Conservation (phyloP, 30 jellyfish, hydroid and myxozoan genomes). For the Aurelia coerulea region DNA sequence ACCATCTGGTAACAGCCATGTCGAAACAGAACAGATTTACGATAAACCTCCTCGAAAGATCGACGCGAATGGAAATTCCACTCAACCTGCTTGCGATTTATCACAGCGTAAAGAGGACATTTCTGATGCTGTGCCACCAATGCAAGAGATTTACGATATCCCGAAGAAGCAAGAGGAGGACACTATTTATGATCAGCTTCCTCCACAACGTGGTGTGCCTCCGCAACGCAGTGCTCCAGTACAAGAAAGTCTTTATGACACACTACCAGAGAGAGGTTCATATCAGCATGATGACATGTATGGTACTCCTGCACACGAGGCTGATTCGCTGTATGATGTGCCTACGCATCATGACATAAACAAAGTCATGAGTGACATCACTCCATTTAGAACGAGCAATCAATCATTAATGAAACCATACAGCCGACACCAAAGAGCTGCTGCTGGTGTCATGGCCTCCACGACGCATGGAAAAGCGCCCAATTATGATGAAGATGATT, state of each 20-base stretch:
- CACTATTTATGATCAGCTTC: constrained; percentile 4
- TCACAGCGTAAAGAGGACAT: background rate
- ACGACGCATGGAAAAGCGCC: background rate
- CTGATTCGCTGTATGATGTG: constrained; percentile 39
- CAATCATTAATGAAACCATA: constrained; percentile 51
- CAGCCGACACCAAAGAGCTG: constrained; percentile 30
- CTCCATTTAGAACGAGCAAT: constrained; percentile 41
- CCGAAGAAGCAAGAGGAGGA: constrained; percentile 5
- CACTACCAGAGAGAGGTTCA: constrained; percentile 5
- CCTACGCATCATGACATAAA: constrained; percentile 79
- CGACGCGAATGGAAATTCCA: too few relatives aligned
- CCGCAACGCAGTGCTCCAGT: constrained; percentile 10
- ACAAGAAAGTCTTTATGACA: constrained; percentile 42
- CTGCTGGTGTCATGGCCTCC: background rate
- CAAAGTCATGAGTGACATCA: constrained; percentile 71
- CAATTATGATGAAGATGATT: constrained; percentile 77
- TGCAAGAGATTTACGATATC: constrained; percentile 52
- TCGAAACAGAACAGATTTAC: background rate
- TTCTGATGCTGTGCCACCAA: background rate
- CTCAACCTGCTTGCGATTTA: too few relatives aligned
- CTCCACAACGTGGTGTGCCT: constrained; percentile 15
- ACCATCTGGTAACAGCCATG: constrained; percentile 25
- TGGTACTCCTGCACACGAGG: constrained; percentile 6
- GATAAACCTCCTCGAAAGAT: too few relatives aligned
- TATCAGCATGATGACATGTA: constrained; percentile 2